phyloP scores from a whole-genome alignment of 2,113 vertebrate genomes.

The Coryphaenoides rupestris region DNA sequence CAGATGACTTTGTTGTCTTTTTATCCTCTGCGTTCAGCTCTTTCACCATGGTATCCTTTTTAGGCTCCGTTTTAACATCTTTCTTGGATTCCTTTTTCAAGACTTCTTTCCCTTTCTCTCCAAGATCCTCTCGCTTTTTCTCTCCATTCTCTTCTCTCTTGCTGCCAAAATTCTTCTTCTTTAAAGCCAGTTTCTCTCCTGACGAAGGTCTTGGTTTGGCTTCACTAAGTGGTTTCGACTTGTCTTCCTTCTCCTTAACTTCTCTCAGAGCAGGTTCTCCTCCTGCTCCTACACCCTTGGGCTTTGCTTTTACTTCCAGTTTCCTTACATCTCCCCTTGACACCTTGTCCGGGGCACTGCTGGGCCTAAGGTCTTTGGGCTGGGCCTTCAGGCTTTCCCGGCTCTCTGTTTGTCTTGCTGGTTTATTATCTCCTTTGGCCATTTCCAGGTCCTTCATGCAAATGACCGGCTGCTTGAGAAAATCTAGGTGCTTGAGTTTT shows the following conservation, averaged over 20 bases:
- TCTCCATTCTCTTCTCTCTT: constrained; percentile 64
- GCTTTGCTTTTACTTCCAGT: constrained; percentile 67
- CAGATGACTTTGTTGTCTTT: constrained; percentile 40
- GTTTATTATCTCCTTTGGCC: constrained; percentile 65
- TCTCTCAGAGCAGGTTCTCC: constrained; percentile 53
- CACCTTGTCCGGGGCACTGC: constrained; percentile 56
- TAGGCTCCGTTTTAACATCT: constrained; percentile 68
- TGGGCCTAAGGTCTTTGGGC: constrained; percentile 56
- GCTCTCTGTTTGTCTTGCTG: constrained; percentile 78
- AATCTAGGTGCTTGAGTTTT: constrained; percentile 85
- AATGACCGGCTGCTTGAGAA: constrained; percentile 79
- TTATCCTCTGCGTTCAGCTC: constrained; percentile 74
- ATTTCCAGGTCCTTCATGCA: constrained; percentile 78
- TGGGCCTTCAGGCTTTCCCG: constrained; percentile 81
- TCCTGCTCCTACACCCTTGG: constrained; percentile 40
- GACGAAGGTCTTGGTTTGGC: constrained; percentile 59
- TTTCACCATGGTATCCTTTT: constrained; percentile 66
- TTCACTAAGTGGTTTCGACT: constrained; percentile 60
- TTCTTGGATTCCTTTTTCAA: constrained; percentile 72
- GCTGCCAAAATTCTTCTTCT: constrained; percentile 55
- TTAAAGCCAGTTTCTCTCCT: constrained; percentile 51
- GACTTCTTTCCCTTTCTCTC: constrained; percentile 55
- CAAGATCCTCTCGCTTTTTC: neutral
- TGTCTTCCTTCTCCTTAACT: constrained; percentile 65
- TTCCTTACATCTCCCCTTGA: constrained; percentile 61